Evolutionary conservation across 1,140 invertebrate species (phyloP).

Genomic region (Zaprionus kolodkinae): DNA sequence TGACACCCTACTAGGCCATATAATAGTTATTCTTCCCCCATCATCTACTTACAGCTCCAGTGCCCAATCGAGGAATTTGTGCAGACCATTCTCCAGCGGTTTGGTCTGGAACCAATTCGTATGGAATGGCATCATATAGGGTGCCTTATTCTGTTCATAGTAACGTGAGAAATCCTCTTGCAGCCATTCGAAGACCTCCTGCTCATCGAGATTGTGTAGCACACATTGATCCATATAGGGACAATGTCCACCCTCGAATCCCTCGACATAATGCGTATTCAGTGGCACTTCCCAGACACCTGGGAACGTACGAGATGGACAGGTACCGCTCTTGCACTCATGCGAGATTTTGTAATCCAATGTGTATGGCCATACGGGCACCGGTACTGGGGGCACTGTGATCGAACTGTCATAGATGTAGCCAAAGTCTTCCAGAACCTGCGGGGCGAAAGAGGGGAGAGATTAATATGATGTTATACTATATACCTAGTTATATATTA

Average conservation of each 20-base stretch:
- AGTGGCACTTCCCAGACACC: conserved; percentile 97
- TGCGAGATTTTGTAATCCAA: conserved; percentile 96
- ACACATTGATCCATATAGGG: conserved; percentile 97
- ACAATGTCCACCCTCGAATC: conserved; percentile 95
- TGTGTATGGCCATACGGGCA: conserved; percentile 97
- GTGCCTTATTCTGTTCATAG: conserved; percentile 94
- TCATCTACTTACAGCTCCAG: conserved; percentile 89
- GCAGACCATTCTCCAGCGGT: conserved; percentile 91
- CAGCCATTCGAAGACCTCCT: conserved; percentile 95
- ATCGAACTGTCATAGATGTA: conserved; percentile 97
- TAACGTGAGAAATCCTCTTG: conserved; percentile 95
- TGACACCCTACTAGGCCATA: background rate
- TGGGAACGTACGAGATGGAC: conserved; percentile 95
- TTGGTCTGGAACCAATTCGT: conserved; percentile 98
- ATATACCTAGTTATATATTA: too few relatives aligned
- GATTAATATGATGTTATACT: background rate
- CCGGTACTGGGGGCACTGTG: conserved; percentile 91
- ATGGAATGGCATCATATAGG: conserved; percentile 97
- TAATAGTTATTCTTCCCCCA: too few relatives aligned
- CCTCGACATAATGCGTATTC: conserved; percentile 95
- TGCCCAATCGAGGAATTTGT: conserved; percentile 94
- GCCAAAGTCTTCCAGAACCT: conserved; percentile 95
- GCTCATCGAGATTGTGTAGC: conserved; percentile 93
- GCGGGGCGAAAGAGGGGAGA: background rate
- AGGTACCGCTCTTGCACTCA: conserved; percentile 95